Evolutionary conservation across 2,113 vertebrate genomes (phyloP).

Genomic region (Hyperopisus bebe): DNA sequence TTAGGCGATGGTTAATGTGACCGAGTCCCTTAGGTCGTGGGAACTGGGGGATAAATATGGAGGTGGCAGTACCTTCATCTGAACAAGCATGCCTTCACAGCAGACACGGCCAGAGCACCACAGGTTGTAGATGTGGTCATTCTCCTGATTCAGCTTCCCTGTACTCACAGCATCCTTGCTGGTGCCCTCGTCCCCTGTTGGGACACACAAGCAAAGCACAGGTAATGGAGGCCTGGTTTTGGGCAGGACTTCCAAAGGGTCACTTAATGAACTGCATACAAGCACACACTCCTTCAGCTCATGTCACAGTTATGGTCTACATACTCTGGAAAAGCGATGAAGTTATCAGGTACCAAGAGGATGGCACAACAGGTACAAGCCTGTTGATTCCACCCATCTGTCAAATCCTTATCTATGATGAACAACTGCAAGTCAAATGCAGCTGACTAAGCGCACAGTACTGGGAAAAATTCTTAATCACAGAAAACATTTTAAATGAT

Average conservation of each 20-base stretch:
- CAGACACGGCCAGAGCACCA: constrained; percentile 97
- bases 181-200: constrained; percentile 87
- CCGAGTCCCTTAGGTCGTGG: background rate
- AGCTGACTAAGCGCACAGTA: too few relatives aligned
- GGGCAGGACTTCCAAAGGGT: background rate
- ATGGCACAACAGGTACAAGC: background rate
- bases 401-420: background rate
- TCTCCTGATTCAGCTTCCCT: constrained; percentile 93
- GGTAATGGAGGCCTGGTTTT: background rate
- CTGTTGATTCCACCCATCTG: background rate
- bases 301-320: background rate
- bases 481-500: too few relatives aligned
- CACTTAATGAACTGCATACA: background rate
- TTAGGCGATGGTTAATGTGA: background rate
- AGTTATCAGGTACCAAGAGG: background rate
- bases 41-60: background rate
- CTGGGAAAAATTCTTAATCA: too few relatives aligned
- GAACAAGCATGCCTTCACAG: constrained; percentile 98
- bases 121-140: constrained; percentile 94
- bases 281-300: background rate
- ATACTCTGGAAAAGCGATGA: background rate
- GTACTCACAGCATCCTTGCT: constrained; percentile 92
- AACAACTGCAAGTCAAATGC: too few relatives aligned
- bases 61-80: constrained; percentile 60
- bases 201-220: background rate